Evolutionary conservation across 2,797 vertebrate genomes (phyloP), one percentile per base, ranked within the genome.

Genomic region (Antennarius maculatus): DNA sequence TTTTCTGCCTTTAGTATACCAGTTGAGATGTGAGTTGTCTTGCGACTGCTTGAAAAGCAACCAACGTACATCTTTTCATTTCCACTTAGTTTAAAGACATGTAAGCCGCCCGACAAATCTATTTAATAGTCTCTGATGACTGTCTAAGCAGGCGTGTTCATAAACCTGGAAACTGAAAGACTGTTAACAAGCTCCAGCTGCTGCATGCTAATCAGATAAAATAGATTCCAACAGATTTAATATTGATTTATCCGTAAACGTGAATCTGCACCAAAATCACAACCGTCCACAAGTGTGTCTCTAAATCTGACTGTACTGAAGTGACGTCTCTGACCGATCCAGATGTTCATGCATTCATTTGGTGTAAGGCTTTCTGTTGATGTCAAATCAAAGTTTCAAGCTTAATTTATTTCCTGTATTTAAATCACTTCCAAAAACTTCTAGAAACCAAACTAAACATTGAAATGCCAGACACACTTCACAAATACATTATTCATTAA

Each of bases 1-100:
- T 23, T 67, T 58, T 9, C 18, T 31, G 28, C 62, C 69, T 70
- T 65, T 61, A 58, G 68, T 66, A 48, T 23, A 37, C 69, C 63
- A 48, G 47, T 18, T 28, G 10, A 47, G 54, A 50, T 63, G 54
- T 50, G 47, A 45, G 28, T 61, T 37, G 41, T 49, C 7, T 31
- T 27, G 8, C 15, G 12, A 61, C 52, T 65, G 49, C 23, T 43
- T 39, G 9, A 39, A 39, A 9, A 29, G 17, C 8, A 46, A 15
- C 6, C 4, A 4, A 45, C 14, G 7, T 10, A 23, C 23, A 14
- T 55, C 9, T 41, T 65, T 63, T 34, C 14, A 60, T 64, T 27
- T 27, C 29, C n/a, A 34, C 9, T 17, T 7, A 31, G 59, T 65
- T 8, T 61, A 14, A 0, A 41, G 29, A 62, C 37, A 23, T 7